Evolutionary conservation across 2,888 invertebrate species (phyloP).

Genomic region (Netelia virgata): DNA sequence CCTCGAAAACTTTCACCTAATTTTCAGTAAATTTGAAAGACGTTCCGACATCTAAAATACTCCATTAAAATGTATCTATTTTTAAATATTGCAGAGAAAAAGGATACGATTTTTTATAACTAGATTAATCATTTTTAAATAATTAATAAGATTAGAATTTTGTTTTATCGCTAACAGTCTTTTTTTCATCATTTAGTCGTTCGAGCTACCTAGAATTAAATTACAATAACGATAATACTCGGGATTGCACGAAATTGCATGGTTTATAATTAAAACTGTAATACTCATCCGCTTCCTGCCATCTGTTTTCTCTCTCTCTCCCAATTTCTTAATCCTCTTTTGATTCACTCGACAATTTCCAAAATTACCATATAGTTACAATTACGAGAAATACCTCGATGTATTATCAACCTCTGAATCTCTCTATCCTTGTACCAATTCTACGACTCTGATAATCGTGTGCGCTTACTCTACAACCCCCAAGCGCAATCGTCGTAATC

Average conservation of each 20-base stretch:
- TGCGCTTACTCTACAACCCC: conserved; percentile 1
- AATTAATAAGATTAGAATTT: no score
- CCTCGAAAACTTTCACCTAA: not conserved
- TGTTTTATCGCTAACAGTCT: no score
- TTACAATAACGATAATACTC: no score
- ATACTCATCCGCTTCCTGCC: not conserved
- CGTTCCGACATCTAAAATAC: no score
- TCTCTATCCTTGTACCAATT: conserved; percentile 47
- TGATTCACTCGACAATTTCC: conserved; percentile 5
- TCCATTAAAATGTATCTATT: no score
- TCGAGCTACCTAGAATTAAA: no score
- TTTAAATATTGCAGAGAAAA: no score
- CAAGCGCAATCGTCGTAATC: conserved; percentile 53
- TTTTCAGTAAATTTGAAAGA: no score
- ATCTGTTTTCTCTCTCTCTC: not conserved
- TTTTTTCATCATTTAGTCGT: no score
- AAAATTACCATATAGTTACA: conserved; percentile 14
- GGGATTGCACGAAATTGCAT: conserved; percentile 17
- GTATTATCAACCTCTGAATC: conserved; percentile 34
- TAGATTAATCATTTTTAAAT: no score
- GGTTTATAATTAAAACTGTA: not conserved
- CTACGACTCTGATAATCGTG: conserved; percentile 10
- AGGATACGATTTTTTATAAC: no score
- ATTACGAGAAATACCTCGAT: conserved; percentile 24
- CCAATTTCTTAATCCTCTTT: not conserved